Conservation (phyloP, 2,797 vertebrate species). For the Tragelaphus oryx region DNA sequence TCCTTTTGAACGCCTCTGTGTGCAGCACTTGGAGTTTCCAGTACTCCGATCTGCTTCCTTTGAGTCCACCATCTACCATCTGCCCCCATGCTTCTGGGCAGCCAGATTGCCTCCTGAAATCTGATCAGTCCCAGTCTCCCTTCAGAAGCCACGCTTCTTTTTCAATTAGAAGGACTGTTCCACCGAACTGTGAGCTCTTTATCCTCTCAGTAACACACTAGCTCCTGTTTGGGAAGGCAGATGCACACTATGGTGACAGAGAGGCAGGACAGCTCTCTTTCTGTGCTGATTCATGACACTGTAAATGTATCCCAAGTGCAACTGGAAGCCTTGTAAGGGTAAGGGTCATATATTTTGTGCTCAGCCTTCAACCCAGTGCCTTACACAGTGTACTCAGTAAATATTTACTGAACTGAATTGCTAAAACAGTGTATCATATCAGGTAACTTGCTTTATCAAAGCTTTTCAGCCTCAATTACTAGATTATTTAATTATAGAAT, state of each 20-base stretch:
- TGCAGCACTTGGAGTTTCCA: not conserved
- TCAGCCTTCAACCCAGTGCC: not conserved
- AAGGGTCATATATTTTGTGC: not conserved
- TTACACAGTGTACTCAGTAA: not conserved
- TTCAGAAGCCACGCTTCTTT: slow-evolving; percentile 19
- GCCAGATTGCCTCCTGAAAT: slow-evolving; percentile 25
- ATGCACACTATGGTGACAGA: not conserved
- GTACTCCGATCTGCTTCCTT: not conserved
- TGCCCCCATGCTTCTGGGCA: not conserved
- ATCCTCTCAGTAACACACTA: not conserved
- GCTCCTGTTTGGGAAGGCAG: not conserved
- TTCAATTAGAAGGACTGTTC: not conserved
- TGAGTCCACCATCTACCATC: not conserved
- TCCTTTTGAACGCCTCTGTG: not conserved
- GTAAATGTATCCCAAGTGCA: not conserved
- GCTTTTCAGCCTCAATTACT: slow-evolving; percentile 6
- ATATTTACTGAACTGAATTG: slow-evolving; percentile 8
- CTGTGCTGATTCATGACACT: not conserved
- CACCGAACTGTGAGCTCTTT: not conserved
- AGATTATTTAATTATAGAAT: not conserved
- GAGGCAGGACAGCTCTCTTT: not conserved
- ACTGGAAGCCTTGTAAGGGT: not conserved
- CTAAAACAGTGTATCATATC: not conserved
- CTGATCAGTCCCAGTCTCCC: not conserved
- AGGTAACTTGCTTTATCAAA: slow-evolving; percentile 22